Evolutionary conservation across 2,797 vertebrate genomes (phyloP).

Genomic region (Eutrigla gurnardus): DNA sequence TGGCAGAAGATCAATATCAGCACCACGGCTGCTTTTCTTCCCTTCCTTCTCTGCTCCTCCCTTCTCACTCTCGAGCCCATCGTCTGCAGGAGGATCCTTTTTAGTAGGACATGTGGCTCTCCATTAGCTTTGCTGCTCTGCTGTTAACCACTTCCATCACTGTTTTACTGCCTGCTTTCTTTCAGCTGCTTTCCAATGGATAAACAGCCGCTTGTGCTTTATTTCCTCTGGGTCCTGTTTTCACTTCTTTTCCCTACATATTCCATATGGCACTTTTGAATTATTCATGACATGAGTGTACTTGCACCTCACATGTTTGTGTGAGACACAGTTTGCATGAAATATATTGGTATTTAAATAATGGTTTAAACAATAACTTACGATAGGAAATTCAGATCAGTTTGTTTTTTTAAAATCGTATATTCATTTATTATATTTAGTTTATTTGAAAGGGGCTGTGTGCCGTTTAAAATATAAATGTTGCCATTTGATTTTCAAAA

Average conservation of each 20-base stretch:
- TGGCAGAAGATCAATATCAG: conserved; percentile 87
- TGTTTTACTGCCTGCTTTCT: conserved; percentile 41
- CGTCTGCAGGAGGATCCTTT: conserved; percentile 63
- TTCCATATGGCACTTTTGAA: conserved; percentile 39
- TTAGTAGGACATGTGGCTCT: conserved; percentile 67
- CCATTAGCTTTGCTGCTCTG: conserved; percentile 55
- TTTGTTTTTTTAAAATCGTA: not conserved
- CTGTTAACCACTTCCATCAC: conserved; percentile 62
- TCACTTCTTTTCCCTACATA: conserved; percentile 12
- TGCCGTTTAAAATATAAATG: not conserved
- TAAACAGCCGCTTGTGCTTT: conserved; percentile 49
- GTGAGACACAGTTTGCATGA: conserved; percentile 54
- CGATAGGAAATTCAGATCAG: not conserved
- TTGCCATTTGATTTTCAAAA: not conserved
- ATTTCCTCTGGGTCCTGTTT: conserved; percentile 39
- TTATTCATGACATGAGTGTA: conserved; percentile 39
- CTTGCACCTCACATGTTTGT: conserved; percentile 10
- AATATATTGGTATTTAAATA: conserved; percentile 25
- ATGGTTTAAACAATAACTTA: not conserved
- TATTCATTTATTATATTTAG: not conserved
- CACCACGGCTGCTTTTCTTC: conserved; percentile 76
- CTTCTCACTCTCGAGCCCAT: conserved; percentile 67
- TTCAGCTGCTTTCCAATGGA: conserved; percentile 37
- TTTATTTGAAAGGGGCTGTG: not conserved
- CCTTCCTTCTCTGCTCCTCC: conserved; percentile 60